These are phyloP conservation scores for Leptatherina wallacei DNA, from an alignment of 2,797 vertebrate species.

Conservation along the genomic window DNA sequence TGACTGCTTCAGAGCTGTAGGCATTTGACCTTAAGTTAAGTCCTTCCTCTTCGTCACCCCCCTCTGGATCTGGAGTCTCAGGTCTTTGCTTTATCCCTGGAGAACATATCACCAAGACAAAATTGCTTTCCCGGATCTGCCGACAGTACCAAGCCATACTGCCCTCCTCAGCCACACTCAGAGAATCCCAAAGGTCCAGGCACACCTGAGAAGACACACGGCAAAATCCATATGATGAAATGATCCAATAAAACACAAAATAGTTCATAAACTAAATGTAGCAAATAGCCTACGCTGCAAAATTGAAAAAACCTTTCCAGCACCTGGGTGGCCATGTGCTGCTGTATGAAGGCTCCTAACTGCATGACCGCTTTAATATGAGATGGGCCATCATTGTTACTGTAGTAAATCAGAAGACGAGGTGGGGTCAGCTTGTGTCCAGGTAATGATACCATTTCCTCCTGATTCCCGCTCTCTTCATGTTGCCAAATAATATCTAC, in stretches of 20 bases:
- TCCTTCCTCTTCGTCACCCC: constrained; percentile 21
- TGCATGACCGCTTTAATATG: constrained; percentile 81
- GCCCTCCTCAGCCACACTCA: constrained; percentile 79
- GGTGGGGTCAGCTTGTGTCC: constrained; percentile 62
- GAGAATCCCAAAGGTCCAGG: constrained; percentile 84
- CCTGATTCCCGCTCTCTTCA: constrained; percentile 46
- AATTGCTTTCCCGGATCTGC: constrained; percentile 79
- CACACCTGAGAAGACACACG: constrained; percentile 70
- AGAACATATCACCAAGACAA: constrained; percentile 84
- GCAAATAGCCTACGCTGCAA: not conserved
- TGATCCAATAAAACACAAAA: not conserved
- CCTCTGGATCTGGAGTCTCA: constrained; percentile 4
- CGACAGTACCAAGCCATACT: constrained; percentile 78
- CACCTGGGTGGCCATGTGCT: constrained; percentile 85
- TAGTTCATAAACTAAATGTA: too few species aligned
- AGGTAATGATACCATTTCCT: constrained; percentile 50
- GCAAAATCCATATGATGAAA: not conserved
- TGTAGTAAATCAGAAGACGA: constrained; percentile 84
- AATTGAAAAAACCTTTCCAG: not conserved
- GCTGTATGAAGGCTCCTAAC: constrained; percentile 82
- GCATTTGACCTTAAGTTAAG: not conserved
- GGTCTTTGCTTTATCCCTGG: constrained; percentile 61
- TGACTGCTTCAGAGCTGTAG: constrained; percentile 47
- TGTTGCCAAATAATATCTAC: constrained; percentile 66
- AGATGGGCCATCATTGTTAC: constrained; percentile 74